Percentiles rank a stretch among this genome's conserved stretches.
Evolutionary conservation across 2,888 invertebrate genomes (phyloP).

Genomic region (Schizaphis graminum): DNA sequence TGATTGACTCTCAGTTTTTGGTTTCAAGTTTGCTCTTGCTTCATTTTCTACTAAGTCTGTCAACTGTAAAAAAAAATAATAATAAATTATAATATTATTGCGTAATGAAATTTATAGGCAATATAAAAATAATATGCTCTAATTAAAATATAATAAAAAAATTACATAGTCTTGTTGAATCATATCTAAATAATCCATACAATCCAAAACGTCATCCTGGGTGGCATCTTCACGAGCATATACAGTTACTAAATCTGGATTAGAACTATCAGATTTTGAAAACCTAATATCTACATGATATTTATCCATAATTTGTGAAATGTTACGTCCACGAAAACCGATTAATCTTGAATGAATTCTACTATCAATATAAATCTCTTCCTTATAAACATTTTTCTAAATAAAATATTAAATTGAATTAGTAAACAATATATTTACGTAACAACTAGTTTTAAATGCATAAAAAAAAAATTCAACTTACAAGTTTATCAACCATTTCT

Average conservation of each 20-base stretch:
- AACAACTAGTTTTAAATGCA: background rate
- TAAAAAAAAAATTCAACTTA: conserved; percentile 70
- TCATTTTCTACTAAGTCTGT: conserved; percentile 53
- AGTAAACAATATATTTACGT: background rate
- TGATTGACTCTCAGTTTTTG: conserved; percentile 53
- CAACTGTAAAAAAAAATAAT: conserved; percentile 49
- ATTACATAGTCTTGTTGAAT: conserved; percentile 89
- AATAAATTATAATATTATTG: background rate
- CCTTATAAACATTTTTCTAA: conserved; percentile 80
- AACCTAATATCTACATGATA: conserved; percentile 95
- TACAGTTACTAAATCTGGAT: conserved; percentile 88
- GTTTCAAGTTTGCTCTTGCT: conserved; percentile 56
- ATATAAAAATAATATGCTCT: background rate
- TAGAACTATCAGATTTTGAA: conserved; percentile 83
- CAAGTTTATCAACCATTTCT: conserved; percentile 90
- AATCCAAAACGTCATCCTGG: conserved; percentile 89
- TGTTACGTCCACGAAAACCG: conserved; percentile 89
- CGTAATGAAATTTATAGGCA: too few species aligned
- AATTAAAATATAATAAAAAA: background rate
- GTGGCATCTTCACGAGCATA: conserved; percentile 75
- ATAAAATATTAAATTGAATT: background rate
- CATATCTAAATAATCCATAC: conserved; percentile 90
- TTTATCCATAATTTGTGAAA: conserved; percentile 92
- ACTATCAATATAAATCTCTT: conserved; percentile 86
- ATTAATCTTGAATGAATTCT: conserved; percentile 93